Percentiles rank a stretch among this genome's conserved stretches.
Conservation (phyloP, 2,113 vertebrate species). For the Rhipidura dahli region DNA sequence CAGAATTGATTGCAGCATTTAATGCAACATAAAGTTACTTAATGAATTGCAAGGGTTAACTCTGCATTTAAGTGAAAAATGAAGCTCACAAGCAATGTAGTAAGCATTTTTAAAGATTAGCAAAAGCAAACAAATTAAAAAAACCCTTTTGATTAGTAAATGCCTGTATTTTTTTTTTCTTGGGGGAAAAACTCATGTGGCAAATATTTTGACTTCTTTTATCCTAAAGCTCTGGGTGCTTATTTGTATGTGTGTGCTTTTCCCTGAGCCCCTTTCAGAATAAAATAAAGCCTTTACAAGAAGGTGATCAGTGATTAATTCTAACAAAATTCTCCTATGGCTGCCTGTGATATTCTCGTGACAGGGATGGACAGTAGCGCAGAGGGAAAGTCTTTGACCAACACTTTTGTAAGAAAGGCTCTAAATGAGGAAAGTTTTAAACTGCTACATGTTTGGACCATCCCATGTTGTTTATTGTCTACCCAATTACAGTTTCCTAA, state of each 20-base stretch:
- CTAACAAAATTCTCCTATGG: neutral
- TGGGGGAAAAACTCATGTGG: neutral
- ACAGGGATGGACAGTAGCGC: neutral
- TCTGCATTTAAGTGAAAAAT: neutral
- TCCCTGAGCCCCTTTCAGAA: neutral
- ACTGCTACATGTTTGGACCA: neutral
- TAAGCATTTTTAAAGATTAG: neutral
- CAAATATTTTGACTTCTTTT: neutral
- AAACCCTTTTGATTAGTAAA: neutral
- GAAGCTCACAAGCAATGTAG: neutral
- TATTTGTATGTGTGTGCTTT: neutral
- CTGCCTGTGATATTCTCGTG: fast-evolving
- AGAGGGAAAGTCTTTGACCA: neutral
- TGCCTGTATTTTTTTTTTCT: neutral
- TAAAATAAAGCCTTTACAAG: neutral
- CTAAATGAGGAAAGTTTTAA: neutral
- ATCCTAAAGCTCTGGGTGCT: neutral
- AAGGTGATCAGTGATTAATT: neutral
- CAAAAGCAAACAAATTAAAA: neutral
- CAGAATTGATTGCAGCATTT: conserved; percentile 1
- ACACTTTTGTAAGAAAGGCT: neutral
- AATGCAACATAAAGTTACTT: conserved; percentile 1
- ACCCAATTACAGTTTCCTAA: neutral
- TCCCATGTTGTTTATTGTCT: neutral
- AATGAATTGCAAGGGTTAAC: conserved; percentile 45